Evolutionary conservation across 2,113 vertebrate species (phyloP).

Genomic region (Amazona guildingii): DNA sequence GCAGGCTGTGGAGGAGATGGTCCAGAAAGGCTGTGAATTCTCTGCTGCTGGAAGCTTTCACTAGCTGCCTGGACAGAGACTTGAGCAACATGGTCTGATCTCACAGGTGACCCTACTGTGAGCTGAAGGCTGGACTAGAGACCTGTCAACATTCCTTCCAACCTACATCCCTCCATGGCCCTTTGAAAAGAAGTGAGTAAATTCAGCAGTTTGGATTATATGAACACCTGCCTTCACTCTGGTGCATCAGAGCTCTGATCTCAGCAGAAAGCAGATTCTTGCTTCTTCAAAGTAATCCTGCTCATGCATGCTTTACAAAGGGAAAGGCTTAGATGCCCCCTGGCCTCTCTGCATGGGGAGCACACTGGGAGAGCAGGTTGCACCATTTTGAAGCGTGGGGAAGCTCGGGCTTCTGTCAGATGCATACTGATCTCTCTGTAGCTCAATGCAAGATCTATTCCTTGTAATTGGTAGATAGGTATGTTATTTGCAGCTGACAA

Average conservation of each 20-base stretch:
- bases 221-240: not conserved
- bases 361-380: not conserved
- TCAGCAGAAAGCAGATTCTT: not conserved
- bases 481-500: not conserved
- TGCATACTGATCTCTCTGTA: not conserved
- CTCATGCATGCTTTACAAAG: not conserved
- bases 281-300: not conserved
- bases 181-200: not conserved
- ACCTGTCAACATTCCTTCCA: not conserved
- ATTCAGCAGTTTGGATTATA: not conserved
- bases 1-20: not conserved
- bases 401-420: not conserved
- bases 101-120: not conserved
- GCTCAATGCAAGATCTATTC: not conserved
- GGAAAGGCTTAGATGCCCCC: not conserved
- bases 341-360: fast-evolving
- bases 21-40: not conserved
- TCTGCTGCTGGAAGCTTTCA: not conserved
- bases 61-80: not conserved
- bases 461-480: not conserved
- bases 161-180: not conserved
- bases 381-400: not conserved
- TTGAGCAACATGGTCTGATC: not conserved
- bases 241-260: not conserved
- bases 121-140: not conserved